Percentiles rank a stretch among this genome's conserved stretches.
Evolutionary conservation across 2,797 vertebrate genomes (phyloP).

Genomic region (Myripristis jacobus): DNA sequence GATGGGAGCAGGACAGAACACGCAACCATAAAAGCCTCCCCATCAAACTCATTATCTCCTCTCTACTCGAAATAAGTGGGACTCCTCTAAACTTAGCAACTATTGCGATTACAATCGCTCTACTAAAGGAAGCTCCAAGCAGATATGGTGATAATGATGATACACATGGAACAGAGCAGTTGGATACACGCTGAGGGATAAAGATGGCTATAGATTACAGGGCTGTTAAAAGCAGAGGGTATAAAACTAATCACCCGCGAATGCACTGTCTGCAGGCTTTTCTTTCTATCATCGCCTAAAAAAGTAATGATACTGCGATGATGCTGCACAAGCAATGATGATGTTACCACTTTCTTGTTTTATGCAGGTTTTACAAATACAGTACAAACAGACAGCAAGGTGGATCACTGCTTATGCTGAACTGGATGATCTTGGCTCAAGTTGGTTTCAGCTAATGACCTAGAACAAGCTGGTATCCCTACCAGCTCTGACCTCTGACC

Average conservation of each 20-base stretch:
- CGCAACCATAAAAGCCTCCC: not conserved
- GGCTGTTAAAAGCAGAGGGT: constrained; percentile 1
- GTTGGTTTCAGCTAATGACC: not conserved
- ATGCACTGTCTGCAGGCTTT: constrained; percentile 3
- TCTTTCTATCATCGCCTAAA: constrained; percentile 2
- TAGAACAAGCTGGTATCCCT: not conserved
- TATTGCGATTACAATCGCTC: constrained; percentile 21
- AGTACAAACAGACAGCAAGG: too few relatives aligned
- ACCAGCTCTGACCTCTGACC: not conserved
- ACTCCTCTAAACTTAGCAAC: constrained; percentile 22
- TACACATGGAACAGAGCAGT: constrained; percentile 9
- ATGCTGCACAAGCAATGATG: not conserved
- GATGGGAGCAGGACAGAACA: not conserved
- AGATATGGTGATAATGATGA: constrained; percentile 20
- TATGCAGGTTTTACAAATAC: not conserved
- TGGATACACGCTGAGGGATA: constrained; percentile 2
- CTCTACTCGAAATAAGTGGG: constrained; percentile 20
- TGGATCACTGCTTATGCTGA: too few relatives aligned
- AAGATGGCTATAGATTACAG: constrained; percentile 1
- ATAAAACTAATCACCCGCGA: not conserved
- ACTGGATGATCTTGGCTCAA: not conserved
- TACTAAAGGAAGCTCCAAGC: constrained; percentile 21
- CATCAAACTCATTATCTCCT: constrained; percentile 21
- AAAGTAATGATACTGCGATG: constrained; percentile 17
- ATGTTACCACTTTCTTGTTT: not conserved